These are phyloP conservation scores for Seladonia tumulorum DNA, from an alignment of 2,888 invertebrate genomes.

Conservation along the genomic window DNA sequence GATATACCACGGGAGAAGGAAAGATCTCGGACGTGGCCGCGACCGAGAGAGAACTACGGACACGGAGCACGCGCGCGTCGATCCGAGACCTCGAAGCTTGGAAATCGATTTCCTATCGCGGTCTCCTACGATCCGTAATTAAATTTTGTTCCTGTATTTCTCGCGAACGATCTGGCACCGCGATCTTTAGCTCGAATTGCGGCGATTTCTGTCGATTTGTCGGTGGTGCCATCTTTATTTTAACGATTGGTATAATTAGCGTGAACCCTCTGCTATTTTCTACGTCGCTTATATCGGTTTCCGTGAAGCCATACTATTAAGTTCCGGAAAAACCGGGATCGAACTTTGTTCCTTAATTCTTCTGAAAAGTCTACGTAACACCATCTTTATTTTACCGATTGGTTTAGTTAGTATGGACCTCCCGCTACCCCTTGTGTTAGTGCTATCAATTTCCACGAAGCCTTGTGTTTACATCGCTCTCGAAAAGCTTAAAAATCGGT, in stretches of 20 bases:
- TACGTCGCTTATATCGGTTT: neutral
- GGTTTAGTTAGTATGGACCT: neutral
- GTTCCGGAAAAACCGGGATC: neutral
- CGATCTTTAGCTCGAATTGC: neutral
- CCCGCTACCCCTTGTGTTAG: too few relatives aligned
- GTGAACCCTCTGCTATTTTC: neutral
- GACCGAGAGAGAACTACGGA: conserved; percentile 37
- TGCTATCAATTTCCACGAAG: too few relatives aligned
- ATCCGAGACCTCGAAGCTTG: conserved; percentile 66
- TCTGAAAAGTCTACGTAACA: neutral
- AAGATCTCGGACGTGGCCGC: conserved; percentile 15
- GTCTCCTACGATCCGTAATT: conserved; percentile 51
- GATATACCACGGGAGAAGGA: conserved; percentile 38
- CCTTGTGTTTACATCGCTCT: neutral
- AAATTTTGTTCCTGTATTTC: neutral
- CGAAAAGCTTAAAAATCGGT: neutral
- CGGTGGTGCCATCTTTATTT: neutral
- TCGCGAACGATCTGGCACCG: neutral
- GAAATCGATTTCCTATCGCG: conserved; percentile 68
- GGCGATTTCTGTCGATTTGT: neutral
- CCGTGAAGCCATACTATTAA: neutral
- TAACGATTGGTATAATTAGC: neutral
- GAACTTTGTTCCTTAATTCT: neutral
- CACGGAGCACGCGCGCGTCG: conserved; percentile 40
- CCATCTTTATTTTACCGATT: neutral